Evolutionary conservation across 2,888 invertebrate genomes (phyloP), one percentile per base, ranked within the genome.

Genomic region (Agrotis ipsilon): DNA sequence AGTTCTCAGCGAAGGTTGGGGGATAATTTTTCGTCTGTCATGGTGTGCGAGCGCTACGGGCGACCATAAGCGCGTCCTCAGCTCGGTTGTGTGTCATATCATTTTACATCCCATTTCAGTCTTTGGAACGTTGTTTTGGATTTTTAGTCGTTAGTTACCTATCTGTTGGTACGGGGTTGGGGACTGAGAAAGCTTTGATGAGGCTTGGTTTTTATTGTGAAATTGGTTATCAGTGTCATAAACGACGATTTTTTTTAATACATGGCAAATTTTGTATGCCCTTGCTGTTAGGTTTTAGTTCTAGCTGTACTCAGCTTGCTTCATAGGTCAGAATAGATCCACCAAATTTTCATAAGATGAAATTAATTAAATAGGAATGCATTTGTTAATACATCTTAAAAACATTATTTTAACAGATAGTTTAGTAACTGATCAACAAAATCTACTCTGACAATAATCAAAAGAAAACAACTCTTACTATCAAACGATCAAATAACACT

Each of bases 1-100:
- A 98, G 96, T 98, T 98, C 96, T 98, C 98, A 94, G 97, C 97
- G 94, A 98, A 97, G 89, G 98, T 98, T 94, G 98, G 98, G 89
- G 96, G 96, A 96, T 92, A 90, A 97, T 97, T 92, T 97, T 95
- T 97, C 97, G 96, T 98, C 98, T 96, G 97, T 98, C 98, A 98
- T 98, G 94, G 91, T 96, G 92, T 89, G 92, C 87, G 84, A 87
- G 89, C 93, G 91, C 93, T 96, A 94, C 89, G 88, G 93, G 93
- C 94, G 94, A 95, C 93, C 96, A 96, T 96, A 96, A n/a, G 93
- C 96, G 96, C 94, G 87, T 94, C 91, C 92, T 94, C 93, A 94
- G 92, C 95, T 94, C 76, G 91, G 91, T 94, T 89, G 88, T n/a
- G n/a, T 89, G 88, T 94, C 95, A 95, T 95, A 92, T 94, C 93